Evolutionary conservation across 2,888 invertebrate species (phyloP), one percentile per base, ranked within the genome.

Genomic region (Drosophila mercatorum): DNA sequence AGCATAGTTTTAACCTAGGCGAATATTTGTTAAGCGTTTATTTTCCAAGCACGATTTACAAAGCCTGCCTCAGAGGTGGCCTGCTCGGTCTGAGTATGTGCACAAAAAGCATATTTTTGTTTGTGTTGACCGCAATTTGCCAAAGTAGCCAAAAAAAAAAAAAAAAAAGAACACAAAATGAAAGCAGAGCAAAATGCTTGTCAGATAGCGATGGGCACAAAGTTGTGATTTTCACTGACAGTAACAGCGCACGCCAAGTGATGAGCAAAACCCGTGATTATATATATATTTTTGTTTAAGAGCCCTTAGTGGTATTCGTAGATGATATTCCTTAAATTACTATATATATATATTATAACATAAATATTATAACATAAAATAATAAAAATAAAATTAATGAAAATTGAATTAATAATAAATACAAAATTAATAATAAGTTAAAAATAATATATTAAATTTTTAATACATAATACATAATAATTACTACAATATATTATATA

Each of bases 121-220:
- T 66, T 71, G 53, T 62, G 61, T 69, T 69, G 72, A 64, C 80
- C 72, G 64, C 69, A 73, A 78, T 74, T 77, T 77, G 62, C 38
- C 34, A 74, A 65, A 65, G 67, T 67, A 63, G 59, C 28, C 26
- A 36, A 63, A 62, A 70, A 44, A 44, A 10, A 7, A 0, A 5
- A 47, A 12, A 40, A 17, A 34, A 36, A 26, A 31, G n/a, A 43
- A 28, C 17, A 40, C 44, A 49, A 40, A 1, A n/a, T 14, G 36
- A 10, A 12, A 57, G 14, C 3, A 49, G 22, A 0, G 52, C 22
- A 22, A 65, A 73, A 44, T 64, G 51, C 36, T 49, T 55, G 46
- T 28, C 46, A 31, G 62, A n/a, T 34, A 66, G 80, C 22, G 80
- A 63, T 75, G 75, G 49, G 40, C 69, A 47, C 26, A 60, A 60